These are phyloP conservation scores for Galleria mellonella DNA, from an alignment of 1,140 invertebrate species.

Conservation along the genomic window DNA sequence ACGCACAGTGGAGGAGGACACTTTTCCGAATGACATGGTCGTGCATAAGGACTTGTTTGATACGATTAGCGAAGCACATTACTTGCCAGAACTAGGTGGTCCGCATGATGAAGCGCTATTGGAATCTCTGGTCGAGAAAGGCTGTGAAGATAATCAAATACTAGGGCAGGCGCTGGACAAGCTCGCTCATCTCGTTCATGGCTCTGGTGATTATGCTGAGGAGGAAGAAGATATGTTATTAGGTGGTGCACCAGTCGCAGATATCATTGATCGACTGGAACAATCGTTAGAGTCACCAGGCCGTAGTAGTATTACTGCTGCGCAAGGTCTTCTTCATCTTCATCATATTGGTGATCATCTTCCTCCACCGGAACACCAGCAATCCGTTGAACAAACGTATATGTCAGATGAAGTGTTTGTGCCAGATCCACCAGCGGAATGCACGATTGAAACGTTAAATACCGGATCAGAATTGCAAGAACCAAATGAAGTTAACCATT, in stretches of 20 bases:
- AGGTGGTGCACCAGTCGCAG: constrained; percentile 69
- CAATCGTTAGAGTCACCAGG: constrained; percentile 72
- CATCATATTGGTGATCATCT: constrained; percentile 72
- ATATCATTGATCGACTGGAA: constrained; percentile 75
- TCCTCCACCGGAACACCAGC: constrained; percentile 27
- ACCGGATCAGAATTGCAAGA: constrained; percentile 29
- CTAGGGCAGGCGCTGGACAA: constrained; percentile 66
- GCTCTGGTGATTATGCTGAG: constrained; percentile 71
- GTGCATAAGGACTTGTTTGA: constrained; percentile 69
- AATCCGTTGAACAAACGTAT: constrained; percentile 31
- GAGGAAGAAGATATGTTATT: constrained; percentile 77
- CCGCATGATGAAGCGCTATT: constrained; percentile 75
- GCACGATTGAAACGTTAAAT: constrained; percentile 32
- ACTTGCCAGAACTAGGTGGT: constrained; percentile 70
- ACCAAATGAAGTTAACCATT: constrained; percentile 32
- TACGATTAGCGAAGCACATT: constrained; percentile 68
- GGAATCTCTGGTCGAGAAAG: constrained; percentile 76
- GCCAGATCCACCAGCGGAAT: constrained; percentile 29
- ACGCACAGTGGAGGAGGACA: constrained; percentile 30
- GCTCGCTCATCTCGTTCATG: constrained; percentile 57
- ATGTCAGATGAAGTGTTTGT: constrained; percentile 46
- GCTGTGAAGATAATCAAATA: constrained; percentile 76
- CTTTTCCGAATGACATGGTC: constrained; percentile 43
- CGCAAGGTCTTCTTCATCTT: constrained; percentile 58
- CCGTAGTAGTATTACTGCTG: constrained; percentile 59